phyloP scores from a whole-genome alignment of 2,797 vertebrate genomes.

The Graptemys geographica region DNA sequence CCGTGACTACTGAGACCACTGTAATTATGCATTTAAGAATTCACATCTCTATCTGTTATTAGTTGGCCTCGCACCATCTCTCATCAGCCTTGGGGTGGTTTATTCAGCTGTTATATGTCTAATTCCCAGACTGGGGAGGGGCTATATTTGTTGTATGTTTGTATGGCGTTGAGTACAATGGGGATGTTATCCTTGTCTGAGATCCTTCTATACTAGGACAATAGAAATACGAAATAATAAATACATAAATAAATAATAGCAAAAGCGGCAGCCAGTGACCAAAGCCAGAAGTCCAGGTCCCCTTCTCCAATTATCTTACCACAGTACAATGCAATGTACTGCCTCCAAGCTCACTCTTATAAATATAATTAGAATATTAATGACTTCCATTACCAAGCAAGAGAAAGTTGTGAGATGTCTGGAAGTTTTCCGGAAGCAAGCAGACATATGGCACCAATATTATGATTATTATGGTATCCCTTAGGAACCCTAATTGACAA shows the following conservation, averaged over 20 bases:
- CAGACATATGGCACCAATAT: background rate
- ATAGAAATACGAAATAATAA: background rate
- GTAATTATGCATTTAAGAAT: background rate
- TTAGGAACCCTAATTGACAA: background rate
- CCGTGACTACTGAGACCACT: background rate
- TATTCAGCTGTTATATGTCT: background rate
- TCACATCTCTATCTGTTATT: background rate
- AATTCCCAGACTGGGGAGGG: background rate
- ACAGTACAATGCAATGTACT: background rate
- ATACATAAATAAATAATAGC: background rate
- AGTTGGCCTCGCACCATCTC: background rate
- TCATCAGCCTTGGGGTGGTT: background rate
- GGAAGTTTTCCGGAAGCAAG: background rate
- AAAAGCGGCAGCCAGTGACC: background rate
- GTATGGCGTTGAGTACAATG: fast-evolving
- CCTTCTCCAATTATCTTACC: background rate
- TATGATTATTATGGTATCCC: fast-evolving
- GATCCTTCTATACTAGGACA: background rate
- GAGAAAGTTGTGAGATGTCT: background rate
- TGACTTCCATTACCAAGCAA: background rate
- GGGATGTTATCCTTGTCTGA: background rate
- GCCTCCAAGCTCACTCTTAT: background rate
- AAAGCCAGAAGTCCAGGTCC: background rate
- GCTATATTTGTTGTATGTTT: background rate
- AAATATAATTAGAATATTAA: background rate